These are phyloP conservation scores for Lepisosteus osseus DNA, from an alignment of 2,113 vertebrate species.

Conservation along the genomic window DNA sequence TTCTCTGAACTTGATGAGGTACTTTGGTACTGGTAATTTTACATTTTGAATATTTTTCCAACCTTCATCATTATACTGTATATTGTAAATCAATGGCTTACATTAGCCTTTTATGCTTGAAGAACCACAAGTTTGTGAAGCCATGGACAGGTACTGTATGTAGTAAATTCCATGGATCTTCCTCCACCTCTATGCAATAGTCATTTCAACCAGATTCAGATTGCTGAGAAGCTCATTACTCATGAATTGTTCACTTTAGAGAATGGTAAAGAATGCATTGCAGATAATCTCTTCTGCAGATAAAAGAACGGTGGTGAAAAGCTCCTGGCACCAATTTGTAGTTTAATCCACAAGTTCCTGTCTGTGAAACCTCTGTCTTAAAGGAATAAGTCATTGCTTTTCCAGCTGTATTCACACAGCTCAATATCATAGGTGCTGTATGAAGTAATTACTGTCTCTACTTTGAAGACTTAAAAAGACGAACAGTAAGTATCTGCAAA, in stretches of 20 bases:
- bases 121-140: too few species aligned
- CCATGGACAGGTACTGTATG: too few species aligned
- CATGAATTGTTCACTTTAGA: slow-evolving; percentile 25
- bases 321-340: slow-evolving; percentile 27
- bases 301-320: slow-evolving; percentile 30
- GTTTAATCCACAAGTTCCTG: slow-evolving; percentile 32
- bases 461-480: neutral
- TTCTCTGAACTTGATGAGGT: too few species aligned
- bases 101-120: too few species aligned
- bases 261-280: slow-evolving; percentile 26
- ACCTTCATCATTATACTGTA: too few species aligned
- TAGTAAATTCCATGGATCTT: neutral
- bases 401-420: slow-evolving; percentile 29
- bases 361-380: slow-evolving; percentile 23
- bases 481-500: slow-evolving; percentile 6
- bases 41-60: too few species aligned
- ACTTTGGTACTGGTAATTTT: too few species aligned
- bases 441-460: slow-evolving; percentile 12
- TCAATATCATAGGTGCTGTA: slow-evolving; percentile 1
- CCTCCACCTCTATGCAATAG: neutral
- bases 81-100: too few species aligned
- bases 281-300: slow-evolving; percentile 35
- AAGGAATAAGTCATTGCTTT: slow-evolving; percentile 32
- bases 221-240: slow-evolving; percentile 5
- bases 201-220: neutral